Base-by-base conservation (phyloP, 2,888 invertebrate genomes). In the Druceiella hillmani region DNA sequence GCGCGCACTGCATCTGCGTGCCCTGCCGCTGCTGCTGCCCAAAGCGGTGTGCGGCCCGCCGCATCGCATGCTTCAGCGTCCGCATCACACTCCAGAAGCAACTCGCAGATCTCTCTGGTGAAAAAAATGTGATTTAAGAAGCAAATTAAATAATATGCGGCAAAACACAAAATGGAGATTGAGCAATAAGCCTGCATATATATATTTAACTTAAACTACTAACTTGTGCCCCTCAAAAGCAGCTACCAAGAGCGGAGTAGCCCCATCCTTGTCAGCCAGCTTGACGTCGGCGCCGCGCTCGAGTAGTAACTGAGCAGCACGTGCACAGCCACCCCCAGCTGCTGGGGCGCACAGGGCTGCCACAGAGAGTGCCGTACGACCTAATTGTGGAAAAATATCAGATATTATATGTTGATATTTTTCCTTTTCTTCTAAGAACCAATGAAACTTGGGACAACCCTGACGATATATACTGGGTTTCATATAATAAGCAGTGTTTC, bases 11-110 rank as follows among this genome's bases (percentile, higher is more conserved):
- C 85, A 9, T 81, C 75, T 14, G 89, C 85, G 62, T 93, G 93
- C 0, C 94, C 93, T 64, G 92, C 92, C 7, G 90, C 87, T 4
- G 92, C 92, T 0, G 92, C 93, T 5, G 92, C 92, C 84, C 93
- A 93, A 45, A 93, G 67, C 2, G 91, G 89, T 2, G 88, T 87
- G 33, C 91, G 76, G 0, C 90, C 90, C 40, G 82, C 81, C 34
- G 76, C 76, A 58, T 93, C 92, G 29, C 79, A 76, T 40, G 90
- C 84, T 59, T 95, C 94, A 0, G 90, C 85, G 59, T 95, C 94
- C 2, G 94, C 92, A 43, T 92, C 93, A 55, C 86, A 87, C 58
- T 94, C 94, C 32, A 95, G 66, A 0, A 95, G 75, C 13, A 94
- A 67, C 61, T 94, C 94, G 59, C 91, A 92, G 13, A 91, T 89